Conservation (phyloP, 2,113 vertebrate genomes). For the Brachyhypopomus occidentalis region DNA sequence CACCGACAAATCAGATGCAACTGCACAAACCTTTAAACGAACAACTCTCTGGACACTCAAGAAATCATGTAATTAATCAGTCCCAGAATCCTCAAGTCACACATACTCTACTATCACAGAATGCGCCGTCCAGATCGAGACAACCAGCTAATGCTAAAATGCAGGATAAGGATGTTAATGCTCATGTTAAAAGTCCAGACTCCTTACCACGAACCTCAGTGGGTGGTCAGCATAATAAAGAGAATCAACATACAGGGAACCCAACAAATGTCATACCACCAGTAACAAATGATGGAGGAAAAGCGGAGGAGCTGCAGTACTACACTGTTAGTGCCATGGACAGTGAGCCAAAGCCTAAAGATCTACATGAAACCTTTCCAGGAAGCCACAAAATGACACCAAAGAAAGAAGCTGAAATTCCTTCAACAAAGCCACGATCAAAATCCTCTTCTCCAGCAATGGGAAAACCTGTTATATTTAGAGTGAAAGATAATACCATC, state of each 20-base stretch:
- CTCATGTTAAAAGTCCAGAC: slow-evolving; percentile 26
- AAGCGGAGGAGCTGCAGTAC: slow-evolving; percentile 69
- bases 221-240: background rate
- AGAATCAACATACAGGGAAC: background rate
- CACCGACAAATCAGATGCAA: background rate
- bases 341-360: slow-evolving; percentile 57
- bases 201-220: background rate
- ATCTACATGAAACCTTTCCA: slow-evolving; percentile 51
- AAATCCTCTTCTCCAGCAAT: slow-evolving; percentile 73
- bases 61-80: slow-evolving; percentile 6
- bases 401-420: slow-evolving; percentile 47
- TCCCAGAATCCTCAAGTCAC: slow-evolving; percentile 21
- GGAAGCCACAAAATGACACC: background rate
- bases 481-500: slow-evolving; percentile 91
- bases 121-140: background rate
- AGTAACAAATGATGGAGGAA: slow-evolving; percentile 7
- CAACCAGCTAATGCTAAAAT: slow-evolving; percentile 21
- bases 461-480: slow-evolving; percentile 83
- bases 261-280: slow-evolving; percentile 2
- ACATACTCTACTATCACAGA: background rate
- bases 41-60: slow-evolving; percentile 7
- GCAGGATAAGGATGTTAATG: background rate
- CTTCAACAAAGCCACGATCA: slow-evolving; percentile 53
- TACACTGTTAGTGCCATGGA: slow-evolving; percentile 70
- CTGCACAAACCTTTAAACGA: slow-evolving; percentile 10